Conservation (phyloP, 2,113 vertebrate species). For the Miniopterus natalensis region DNA sequence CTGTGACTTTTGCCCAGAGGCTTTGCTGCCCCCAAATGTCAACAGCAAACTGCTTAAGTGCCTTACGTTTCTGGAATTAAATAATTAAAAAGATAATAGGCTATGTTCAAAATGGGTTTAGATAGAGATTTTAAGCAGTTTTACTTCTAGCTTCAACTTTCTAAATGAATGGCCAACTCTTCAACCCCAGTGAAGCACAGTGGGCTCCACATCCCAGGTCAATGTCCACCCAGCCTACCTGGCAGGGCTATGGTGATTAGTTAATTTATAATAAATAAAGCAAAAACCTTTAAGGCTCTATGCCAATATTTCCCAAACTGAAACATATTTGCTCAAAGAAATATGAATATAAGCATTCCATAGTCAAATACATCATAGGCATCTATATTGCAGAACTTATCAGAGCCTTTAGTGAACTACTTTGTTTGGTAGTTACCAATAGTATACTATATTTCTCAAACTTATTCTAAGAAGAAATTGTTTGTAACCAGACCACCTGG, state of each 20-base stretch:
- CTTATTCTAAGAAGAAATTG: background rate
- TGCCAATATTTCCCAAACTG: background rate
- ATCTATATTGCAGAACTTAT: background rate
- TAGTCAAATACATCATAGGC: background rate
- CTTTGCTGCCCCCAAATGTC: background rate
- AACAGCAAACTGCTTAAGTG: background rate
- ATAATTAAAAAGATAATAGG: background rate
- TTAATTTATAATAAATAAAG: background rate
- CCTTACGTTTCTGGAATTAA: background rate
- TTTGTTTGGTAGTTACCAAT: background rate
- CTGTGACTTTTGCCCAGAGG: background rate
- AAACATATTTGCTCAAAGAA: constrained; percentile 10
- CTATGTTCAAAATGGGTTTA: background rate
- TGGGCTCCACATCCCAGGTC: accelerated
- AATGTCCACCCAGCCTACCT: background rate
- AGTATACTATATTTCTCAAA: background rate
- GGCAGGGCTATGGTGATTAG: background rate
- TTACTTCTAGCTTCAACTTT: background rate
- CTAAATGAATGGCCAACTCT: background rate
- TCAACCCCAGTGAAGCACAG: background rate
- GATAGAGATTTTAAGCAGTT: background rate
- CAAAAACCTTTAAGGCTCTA: background rate
- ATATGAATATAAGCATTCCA: background rate
- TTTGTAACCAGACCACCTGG: background rate
- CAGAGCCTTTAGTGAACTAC: background rate